A percentile compares a stretch with the other conserved stretches of the same genome.
phyloP scores from a whole-genome alignment of 2,113 vertebrate species.

The Sylvia atricapilla region DNA sequence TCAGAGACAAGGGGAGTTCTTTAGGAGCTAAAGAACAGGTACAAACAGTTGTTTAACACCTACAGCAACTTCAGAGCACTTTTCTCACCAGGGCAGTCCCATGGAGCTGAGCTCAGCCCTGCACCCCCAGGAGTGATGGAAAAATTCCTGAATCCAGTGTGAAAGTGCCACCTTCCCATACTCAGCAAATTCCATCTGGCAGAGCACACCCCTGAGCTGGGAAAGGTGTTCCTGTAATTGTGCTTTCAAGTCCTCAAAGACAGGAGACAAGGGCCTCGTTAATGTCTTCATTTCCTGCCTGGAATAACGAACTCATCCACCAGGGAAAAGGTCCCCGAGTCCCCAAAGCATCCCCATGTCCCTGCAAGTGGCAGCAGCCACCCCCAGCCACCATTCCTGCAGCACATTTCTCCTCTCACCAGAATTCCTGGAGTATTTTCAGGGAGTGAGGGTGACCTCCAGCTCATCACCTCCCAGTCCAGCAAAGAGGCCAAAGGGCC shows the following conservation, averaged over 20 bases:
- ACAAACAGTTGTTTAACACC: accelerated
- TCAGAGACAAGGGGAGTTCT: neutral
- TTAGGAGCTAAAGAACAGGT: neutral
- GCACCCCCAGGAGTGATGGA: neutral
- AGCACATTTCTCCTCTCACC: accelerated
- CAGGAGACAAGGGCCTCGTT: neutral
- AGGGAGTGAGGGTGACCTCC: neutral
- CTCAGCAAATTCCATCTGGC: neutral
- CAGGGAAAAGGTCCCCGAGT: accelerated
- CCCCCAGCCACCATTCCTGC: neutral
- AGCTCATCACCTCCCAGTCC: neutral
- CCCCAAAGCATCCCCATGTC: accelerated
- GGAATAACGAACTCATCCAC: neutral
- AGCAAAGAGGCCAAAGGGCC: accelerated
- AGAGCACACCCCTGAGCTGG: neutral
- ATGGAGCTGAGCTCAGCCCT: neutral
- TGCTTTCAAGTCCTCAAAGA: neutral
- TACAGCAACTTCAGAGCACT: neutral
- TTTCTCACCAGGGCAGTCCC: accelerated
- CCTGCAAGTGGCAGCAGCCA: neutral
- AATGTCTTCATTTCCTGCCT: neutral
- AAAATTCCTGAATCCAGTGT: neutral
- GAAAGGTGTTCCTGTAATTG: neutral
- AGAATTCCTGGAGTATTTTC: accelerated
- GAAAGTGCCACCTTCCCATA: neutral